Percentiles rank a stretch among this genome's conserved stretches.
Evolutionary conservation across 2,113 vertebrate genomes (phyloP).

Genomic region (Ophiodon elongatus): DNA sequence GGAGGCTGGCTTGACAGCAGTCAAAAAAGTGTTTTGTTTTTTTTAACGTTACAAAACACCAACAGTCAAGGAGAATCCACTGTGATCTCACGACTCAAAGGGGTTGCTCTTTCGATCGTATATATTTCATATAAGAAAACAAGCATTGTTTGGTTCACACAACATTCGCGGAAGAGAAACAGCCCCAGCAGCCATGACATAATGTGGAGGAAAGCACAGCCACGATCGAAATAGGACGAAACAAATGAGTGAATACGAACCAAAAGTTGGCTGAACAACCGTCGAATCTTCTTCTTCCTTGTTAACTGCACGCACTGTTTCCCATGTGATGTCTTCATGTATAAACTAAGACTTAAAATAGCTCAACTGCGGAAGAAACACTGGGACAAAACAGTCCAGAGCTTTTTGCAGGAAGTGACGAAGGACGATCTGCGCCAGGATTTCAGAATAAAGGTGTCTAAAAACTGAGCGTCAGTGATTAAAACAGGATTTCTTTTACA

Average conservation of each 20-base stretch:
- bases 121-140: background rate
- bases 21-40: too few species aligned
- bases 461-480: background rate
- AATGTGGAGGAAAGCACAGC: background rate
- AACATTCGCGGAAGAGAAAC: background rate
- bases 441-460: slow-evolving; percentile 27
- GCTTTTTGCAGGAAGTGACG: background rate
- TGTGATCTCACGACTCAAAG: background rate
- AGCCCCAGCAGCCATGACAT: background rate
- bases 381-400: too few species aligned
- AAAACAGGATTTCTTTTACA: background rate
- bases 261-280: background rate
- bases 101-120: background rate
- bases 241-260: background rate
- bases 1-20: too few species aligned
- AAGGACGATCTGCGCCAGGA: too few species aligned
- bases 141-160: too few species aligned
- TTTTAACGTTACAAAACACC: too few species aligned
- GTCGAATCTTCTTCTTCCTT: background rate
- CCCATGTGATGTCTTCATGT: background rate
- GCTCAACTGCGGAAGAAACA: too few species aligned
- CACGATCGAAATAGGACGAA: background rate
- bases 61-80: too few species aligned
- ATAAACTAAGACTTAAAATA: background rate
- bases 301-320: background rate